phyloP scores from a whole-genome alignment of 2,888 invertebrate genomes.

The Lymantria monacha region DNA sequence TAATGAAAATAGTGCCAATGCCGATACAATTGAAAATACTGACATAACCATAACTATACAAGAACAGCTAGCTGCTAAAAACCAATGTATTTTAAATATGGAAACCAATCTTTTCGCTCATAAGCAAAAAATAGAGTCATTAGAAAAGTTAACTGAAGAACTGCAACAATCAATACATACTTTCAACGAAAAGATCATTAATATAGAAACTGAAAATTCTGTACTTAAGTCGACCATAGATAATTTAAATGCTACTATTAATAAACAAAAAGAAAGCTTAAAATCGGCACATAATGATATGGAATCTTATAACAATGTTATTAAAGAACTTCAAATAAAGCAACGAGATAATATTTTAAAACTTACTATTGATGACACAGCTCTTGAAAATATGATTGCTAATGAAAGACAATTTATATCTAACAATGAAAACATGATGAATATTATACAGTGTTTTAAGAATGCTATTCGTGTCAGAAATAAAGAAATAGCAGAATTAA shows the following conservation, averaged over 20 bases:
- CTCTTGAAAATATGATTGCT: constrained; percentile 55
- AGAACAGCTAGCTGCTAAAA: constrained; percentile 47
- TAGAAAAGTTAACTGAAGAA: constrained; percentile 53
- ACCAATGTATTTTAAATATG: constrained; percentile 49
- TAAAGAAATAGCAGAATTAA: constrained; percentile 54
- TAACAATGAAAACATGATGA: constrained; percentile 68
- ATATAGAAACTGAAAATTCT: constrained; percentile 53
- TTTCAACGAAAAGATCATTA: constrained; percentile 45
- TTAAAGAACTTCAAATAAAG: constrained; percentile 60
- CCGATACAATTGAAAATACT: constrained; percentile 38
- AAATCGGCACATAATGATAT: constrained; percentile 50
- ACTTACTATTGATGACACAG: constrained; percentile 41
- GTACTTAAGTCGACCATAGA: constrained; percentile 53
- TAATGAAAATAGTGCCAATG: constrained; percentile 46
- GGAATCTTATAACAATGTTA: constrained; percentile 52
- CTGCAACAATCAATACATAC: constrained; percentile 43
- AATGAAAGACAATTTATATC: constrained; percentile 63
- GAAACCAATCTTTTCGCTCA: constrained; percentile 49
- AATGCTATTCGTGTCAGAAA: constrained; percentile 47
- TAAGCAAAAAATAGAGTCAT: constrained; percentile 45
- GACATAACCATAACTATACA: constrained; percentile 41
- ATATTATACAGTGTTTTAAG: constrained; percentile 61
- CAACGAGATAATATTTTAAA: constrained; percentile 41
- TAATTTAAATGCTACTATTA: constrained; percentile 54
- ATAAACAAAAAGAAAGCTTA: constrained; percentile 50